Percentiles rank a stretch among this genome's conserved stretches.
phyloP scores from a whole-genome alignment of 2,797 vertebrate species.

The Xenopus petersii region DNA sequence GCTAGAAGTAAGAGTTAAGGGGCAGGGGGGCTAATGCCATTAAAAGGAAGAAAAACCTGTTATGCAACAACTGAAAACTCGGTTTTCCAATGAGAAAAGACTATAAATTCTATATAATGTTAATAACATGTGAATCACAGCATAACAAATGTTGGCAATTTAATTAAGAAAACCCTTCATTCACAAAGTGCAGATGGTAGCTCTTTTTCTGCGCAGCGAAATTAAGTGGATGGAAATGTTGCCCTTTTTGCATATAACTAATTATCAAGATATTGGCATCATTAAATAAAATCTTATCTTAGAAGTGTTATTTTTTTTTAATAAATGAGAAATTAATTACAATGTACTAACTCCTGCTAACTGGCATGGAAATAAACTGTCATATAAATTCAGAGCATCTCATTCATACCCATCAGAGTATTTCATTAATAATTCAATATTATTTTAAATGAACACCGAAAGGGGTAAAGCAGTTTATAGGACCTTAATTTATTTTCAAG shows the following conservation, averaged over 20 bases:
- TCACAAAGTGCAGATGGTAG: slow-evolving; percentile 32
- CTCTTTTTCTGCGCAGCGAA: background rate
- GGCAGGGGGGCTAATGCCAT: no score
- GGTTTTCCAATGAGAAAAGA: no score
- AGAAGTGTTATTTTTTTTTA: background rate
- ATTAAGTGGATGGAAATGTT: slow-evolving; percentile 19
- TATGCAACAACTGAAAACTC: no score
- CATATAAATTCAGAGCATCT: slow-evolving; percentile 11
- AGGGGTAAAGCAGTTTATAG: no score
- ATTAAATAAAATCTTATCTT: slow-evolving; percentile 9
- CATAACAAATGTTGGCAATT: slow-evolving; percentile 21
- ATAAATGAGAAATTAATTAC: slow-evolving; percentile 15
- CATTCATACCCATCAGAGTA: slow-evolving; percentile 4
- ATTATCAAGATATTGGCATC: slow-evolving; percentile 32
- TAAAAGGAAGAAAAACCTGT: no score
- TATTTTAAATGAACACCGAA: background rate
- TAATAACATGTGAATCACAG: background rate
- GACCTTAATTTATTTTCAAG: no score
- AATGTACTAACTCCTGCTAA: slow-evolving; percentile 13
- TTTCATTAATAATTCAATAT: slow-evolving; percentile 2
- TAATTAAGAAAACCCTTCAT: slow-evolving; percentile 13
- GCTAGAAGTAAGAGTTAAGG: no score
- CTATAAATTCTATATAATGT: background rate
- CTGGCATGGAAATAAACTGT: slow-evolving; percentile 18
- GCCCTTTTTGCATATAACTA: slow-evolving; percentile 20